These are phyloP conservation scores for Phortica okadai DNA, from an alignment of 2,888 invertebrate genomes.

Conservation along the genomic window DNA sequence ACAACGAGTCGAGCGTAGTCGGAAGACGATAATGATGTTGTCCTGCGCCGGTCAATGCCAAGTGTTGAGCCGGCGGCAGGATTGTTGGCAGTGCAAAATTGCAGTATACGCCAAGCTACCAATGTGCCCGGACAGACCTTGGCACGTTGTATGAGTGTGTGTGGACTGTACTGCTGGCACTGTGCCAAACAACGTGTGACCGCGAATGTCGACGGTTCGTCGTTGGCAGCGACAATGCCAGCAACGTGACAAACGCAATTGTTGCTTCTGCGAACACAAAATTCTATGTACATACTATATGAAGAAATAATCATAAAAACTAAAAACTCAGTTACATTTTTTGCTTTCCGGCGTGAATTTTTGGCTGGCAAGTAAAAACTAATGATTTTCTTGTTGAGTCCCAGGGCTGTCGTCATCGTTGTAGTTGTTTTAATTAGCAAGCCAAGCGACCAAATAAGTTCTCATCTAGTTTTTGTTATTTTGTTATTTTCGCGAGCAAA, in stretches of 20 bases:
- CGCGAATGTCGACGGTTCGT: constrained; percentile 6
- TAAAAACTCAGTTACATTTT: constrained; percentile 44
- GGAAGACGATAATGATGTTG: constrained; percentile 50
- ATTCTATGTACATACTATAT: background rate
- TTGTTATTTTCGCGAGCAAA: constrained; percentile 51
- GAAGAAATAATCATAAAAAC: constrained; percentile 50
- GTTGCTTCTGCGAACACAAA: background rate
- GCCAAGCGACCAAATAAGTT: constrained; percentile 61
- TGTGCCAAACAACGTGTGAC: constrained; percentile 53
- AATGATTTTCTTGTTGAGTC: constrained; percentile 66
- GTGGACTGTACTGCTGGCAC: constrained; percentile 48
- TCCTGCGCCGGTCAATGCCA: constrained; percentile 62
- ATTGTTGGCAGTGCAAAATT: background rate
- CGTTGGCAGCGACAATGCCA: constrained; percentile 38
- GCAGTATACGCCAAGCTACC: background rate
- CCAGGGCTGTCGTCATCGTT: constrained; percentile 35
- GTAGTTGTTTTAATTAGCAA: constrained; percentile 71
- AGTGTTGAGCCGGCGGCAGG: constrained; percentile 55
- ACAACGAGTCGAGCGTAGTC: constrained; percentile 13
- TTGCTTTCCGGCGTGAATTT: too few species aligned
- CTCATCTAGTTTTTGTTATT: constrained; percentile 63
- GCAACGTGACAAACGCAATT: constrained; percentile 46
- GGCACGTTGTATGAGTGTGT: background rate
- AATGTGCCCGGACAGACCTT: background rate
- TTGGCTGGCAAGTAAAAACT: constrained; percentile 69